phyloP scores from a whole-genome alignment of 2,888 invertebrate genomes.

The Vandiemenella viatica region DNA sequence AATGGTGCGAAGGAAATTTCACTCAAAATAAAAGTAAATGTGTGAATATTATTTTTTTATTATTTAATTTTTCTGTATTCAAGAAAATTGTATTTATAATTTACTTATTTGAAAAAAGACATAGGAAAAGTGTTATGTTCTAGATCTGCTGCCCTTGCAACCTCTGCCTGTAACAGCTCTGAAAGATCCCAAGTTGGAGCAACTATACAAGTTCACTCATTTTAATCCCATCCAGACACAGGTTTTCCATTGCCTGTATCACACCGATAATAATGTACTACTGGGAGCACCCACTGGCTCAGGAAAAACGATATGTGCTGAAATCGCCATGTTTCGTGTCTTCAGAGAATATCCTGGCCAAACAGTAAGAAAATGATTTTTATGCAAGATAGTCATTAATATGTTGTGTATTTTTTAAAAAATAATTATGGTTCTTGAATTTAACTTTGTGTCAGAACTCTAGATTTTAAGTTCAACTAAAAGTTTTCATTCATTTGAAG shows the following conservation, averaged over 20 bases:
- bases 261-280: conserved; percentile 84
- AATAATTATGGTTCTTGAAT: neutral
- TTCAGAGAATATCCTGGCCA: conserved; percentile 64
- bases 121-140: too few relatives aligned
- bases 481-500: neutral
- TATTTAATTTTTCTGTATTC: too few relatives aligned
- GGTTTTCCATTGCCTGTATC: conserved; percentile 90
- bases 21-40: too few relatives aligned
- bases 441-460: neutral
- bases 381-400: neutral
- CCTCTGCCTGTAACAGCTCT: conserved; percentile 78
- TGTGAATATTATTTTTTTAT: too few relatives aligned
- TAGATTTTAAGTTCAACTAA: neutral
- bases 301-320: conserved; percentile 96
- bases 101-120: too few relatives aligned
- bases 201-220: conserved; percentile 77
- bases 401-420: neutral
- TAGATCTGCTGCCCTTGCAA: conserved; percentile 78
- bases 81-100: too few relatives aligned
- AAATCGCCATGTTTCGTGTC: conserved; percentile 88
- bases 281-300: conserved; percentile 93
- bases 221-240: conserved; percentile 99
- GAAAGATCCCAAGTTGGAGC: conserved; percentile 58
- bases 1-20: too few relatives aligned
- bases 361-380: conserved; percentile 38